phyloP scores from a whole-genome alignment of 2,888 invertebrate species.

The Acanthosoma haemorrhoidale region DNA sequence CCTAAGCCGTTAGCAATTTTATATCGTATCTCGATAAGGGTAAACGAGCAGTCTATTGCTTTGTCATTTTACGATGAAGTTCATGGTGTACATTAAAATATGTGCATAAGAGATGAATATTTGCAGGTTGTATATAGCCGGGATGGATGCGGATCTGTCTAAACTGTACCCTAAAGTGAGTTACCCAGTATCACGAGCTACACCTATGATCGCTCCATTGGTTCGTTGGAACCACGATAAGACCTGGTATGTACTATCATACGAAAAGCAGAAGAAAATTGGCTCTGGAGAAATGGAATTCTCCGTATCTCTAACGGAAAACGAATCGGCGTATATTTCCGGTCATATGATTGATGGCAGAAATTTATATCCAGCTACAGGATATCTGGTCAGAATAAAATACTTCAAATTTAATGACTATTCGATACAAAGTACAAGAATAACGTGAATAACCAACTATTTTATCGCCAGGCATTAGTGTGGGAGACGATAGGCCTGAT shows the following conservation, averaged over 20 bases:
- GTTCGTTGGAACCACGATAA: slow-evolving; percentile 85
- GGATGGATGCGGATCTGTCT: slow-evolving; percentile 67
- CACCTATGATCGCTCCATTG: slow-evolving; percentile 75
- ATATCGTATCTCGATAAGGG: too few species aligned
- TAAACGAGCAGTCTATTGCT: too few species aligned
- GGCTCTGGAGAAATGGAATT: slow-evolving; percentile 61
- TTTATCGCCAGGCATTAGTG: slow-evolving; percentile 52
- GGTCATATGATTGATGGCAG: slow-evolving; percentile 84
- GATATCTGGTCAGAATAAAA: slow-evolving; percentile 56
- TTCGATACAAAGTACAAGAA: too few species aligned
- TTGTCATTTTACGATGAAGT: too few species aligned
- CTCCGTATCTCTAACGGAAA: slow-evolving; percentile 56
- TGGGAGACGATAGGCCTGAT: slow-evolving; percentile 74
- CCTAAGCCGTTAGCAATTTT: too few species aligned
- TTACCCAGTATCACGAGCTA: slow-evolving; percentile 81
- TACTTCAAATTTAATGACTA: too few species aligned
- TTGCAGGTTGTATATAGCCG: slow-evolving; percentile 62
- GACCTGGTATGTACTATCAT: slow-evolving; percentile 68
- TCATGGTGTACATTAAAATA: too few species aligned
- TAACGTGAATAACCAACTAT: too few species aligned
- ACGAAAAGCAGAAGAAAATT: slow-evolving; percentile 61
- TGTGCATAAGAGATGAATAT: too few species aligned
- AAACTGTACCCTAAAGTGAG: slow-evolving; percentile 68
- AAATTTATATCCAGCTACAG: slow-evolving; percentile 78
- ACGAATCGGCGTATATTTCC: slow-evolving; percentile 63